Conservation (phyloP, 2,113 vertebrate species). For the Isichthys henryi region DNA sequence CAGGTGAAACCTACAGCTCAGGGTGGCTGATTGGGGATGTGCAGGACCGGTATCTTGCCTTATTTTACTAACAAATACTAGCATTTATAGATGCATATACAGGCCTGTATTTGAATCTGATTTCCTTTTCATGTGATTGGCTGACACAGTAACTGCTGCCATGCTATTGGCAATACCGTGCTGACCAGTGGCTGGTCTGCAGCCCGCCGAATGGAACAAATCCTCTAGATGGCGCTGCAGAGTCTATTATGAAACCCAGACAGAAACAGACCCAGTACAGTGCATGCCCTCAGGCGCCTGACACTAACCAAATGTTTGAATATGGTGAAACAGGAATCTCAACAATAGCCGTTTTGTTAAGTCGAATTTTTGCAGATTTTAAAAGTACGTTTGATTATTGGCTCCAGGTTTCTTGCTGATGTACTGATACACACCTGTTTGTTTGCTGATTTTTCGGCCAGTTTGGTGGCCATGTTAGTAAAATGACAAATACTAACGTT, state of each 20-base stretch:
- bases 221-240: neutral
- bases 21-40: neutral
- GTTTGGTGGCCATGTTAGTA: neutral
- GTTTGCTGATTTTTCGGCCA: neutral
- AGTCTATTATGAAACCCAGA: neutral
- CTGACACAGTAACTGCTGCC: neutral
- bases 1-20: neutral
- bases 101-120: neutral
- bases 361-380: neutral
- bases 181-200: neutral
- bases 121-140: neutral
- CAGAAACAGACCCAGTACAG: neutral
- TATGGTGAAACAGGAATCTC: neutral
- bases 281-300: neutral
- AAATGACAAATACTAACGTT: neutral
- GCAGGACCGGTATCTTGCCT: neutral
- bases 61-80: neutral
- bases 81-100: neutral
- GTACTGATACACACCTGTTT: neutral
- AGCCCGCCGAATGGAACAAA: neutral
- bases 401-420: neutral
- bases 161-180: neutral
- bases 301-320: neutral
- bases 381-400: neutral
- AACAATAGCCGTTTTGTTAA: neutral